Percentiles rank a stretch among this genome's conserved stretches.
phyloP scores from a whole-genome alignment of 1,140 invertebrate species.

The Watersipora subatra region DNA sequence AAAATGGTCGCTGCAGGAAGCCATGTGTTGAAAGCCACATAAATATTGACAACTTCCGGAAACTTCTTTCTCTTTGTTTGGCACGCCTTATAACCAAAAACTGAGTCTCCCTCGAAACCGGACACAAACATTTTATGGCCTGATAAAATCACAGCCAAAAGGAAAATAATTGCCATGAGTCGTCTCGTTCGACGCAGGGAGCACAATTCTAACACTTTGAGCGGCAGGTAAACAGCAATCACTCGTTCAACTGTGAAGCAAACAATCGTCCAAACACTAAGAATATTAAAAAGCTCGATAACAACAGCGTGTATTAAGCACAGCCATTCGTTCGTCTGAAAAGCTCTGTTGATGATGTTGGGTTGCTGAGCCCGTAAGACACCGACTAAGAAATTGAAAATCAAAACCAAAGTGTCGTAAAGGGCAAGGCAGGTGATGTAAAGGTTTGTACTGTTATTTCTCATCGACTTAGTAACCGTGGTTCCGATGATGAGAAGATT shows the following conservation, averaged over 20 bases:
- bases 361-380: conserved; percentile 18
- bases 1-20: conserved; percentile 17
- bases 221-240: conserved; percentile 18
- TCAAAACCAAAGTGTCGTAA: conserved; percentile 16
- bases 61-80: conserved; percentile 18
- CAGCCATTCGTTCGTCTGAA: conserved; percentile 16
- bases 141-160: too few relatives aligned
- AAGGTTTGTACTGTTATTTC: conserved; percentile 16
- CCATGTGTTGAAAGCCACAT: conserved; percentile 25
- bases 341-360: conserved; percentile 14
- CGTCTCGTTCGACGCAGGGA: conserved; percentile 10
- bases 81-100: conserved; percentile 24
- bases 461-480: conserved; percentile 17
- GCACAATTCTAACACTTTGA: conserved; percentile 15
- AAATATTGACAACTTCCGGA: conserved; percentile 21
- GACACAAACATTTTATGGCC: conserved; percentile 23
- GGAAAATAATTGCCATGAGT: conserved; percentile 10
- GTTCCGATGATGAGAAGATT: conserved; percentile 16
- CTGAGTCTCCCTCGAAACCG: conserved; percentile 23
- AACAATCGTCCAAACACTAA: conserved; percentile 23
- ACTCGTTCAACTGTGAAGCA: conserved; percentile 20
- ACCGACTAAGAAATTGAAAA: conserved; percentile 22
- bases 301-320: conserved; percentile 22
- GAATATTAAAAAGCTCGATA: conserved; percentile 21
- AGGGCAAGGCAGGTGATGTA: conserved; percentile 18